Conservation (phyloP, 2,888 invertebrate species). For the Nasonia oneida region DNA sequence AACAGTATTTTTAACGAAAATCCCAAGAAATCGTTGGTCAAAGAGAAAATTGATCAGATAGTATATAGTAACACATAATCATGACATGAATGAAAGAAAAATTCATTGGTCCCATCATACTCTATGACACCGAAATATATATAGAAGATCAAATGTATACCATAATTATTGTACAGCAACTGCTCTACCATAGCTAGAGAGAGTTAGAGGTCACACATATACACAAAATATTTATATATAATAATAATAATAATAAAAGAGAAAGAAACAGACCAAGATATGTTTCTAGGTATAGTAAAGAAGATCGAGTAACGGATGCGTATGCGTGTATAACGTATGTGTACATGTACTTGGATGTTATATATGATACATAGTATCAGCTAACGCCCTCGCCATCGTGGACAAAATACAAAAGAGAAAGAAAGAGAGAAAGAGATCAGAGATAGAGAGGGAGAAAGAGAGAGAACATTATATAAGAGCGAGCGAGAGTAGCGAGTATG, state of each 20-base stretch:
- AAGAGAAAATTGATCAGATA: constrained; percentile 23
- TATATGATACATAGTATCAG: constrained; percentile 1
- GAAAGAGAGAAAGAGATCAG: constrained; percentile 7
- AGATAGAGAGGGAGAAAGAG: neutral
- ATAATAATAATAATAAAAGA: constrained; percentile 6
- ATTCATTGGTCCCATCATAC: constrained; percentile 11
- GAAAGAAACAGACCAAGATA: constrained; percentile 40
- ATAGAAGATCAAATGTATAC: constrained; percentile 24
- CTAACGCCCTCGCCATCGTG: neutral
- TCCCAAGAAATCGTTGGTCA: neutral
- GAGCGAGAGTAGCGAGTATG: neutral
- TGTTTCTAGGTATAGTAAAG: constrained; percentile 30
- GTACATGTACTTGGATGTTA: neutral
- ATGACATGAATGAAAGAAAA: constrained; percentile 14
- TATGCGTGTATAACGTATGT: constrained; percentile 16
- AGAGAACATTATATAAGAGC: neutral
- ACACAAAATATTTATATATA: constrained; percentile 35
- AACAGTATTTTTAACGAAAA: neutral
- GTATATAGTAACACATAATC: constrained; percentile 24
- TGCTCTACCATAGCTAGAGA: constrained; percentile 50
- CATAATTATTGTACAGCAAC: constrained; percentile 32
- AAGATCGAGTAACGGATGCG: constrained; percentile 38
- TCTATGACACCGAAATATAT: constrained; percentile 39
- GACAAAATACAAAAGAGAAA: neutral
- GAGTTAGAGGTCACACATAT: constrained; percentile 45